Evolutionary conservation across 2,797 vertebrate species (phyloP), one percentile per base, ranked within the genome.

Genomic region (Lepilemur septentrionalis): DNA sequence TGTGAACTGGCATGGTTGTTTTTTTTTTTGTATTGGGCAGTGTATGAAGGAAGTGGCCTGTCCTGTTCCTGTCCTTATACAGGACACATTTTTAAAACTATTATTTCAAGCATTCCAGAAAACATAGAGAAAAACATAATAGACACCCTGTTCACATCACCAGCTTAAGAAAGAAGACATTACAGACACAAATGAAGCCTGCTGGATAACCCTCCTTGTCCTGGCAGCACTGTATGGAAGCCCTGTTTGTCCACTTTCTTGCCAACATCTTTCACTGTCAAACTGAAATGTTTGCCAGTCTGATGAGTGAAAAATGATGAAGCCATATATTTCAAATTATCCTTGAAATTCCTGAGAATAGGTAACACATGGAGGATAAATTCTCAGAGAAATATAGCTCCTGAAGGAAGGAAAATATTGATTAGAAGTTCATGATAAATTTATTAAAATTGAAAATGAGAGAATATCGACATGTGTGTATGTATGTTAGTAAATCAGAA

Each of bases 401-500:
- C 88, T 5, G 50, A 92, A 85, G 30, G 69, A 84, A 86, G 46
- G 63, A 48, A 88, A 82, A 59, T 82, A 92, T 94, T 46, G 93
- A 94, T 89, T 91, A 90, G 84, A 87, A 93, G 85, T 83, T 76
- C 69, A 91, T 28, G 41, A 25, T 88, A 72, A 65, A 95, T 95
- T 95, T 95, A 95, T 95, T 91, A 95, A 93, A 91, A 70, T 85
- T 52, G 69, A 92, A 95, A 82, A 88, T 92, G 41, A 46, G 32
- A 86, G 50, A 78, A n/a, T 93, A 93, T 98, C 18, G 65, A 97
- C 86, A 91, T 92, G 55, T 80, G 82, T 73, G 28, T 93, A 82
- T 73, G 28, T 94, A 70, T 83, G 70, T 28, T 76, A 97, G 90
- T 94, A 83, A 95, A 73, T 97, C 90, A 57, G 46, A 84, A 90